Evolutionary conservation across 64 coral and sea anemone genomes (phyloP), one percentile per base, ranked within the genome.

Genomic region (Astreopora myriophthalma): DNA sequence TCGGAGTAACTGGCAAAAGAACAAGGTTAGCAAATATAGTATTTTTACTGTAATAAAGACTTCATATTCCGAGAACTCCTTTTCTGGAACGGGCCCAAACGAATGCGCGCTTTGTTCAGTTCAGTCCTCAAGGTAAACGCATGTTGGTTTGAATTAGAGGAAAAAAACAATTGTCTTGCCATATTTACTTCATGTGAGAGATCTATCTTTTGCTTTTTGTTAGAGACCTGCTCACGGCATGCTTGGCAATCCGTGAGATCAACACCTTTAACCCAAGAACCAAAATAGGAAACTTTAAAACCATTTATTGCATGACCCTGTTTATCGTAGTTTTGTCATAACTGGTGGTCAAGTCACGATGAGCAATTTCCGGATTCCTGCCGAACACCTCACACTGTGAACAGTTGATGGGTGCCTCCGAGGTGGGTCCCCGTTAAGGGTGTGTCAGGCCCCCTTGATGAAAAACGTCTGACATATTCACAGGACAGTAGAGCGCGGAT

Each of bases 321-420:
- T 58, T 81, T 58, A 81, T 19, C 34, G 17, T n/a, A 83, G 20
- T 23, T 83, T 32, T 17, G 34, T 14, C 11, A 60, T 60, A 25
- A 80, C 76, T 80, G 55, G 79, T 83, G 55, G 57, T 83, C 61
- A 83, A 8, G 8, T 64, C 19, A 23, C 61, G 79, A 80, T 34
- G 29, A 60, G 57, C 3, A 64, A 23, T 83, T 83, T 83, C 34
- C 79, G 79, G 79, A 83, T 12, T 64, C 33, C 61, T 83, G 57
- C 55, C 30, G 58, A 66, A 65, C 31, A 73, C 70, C 17, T 66
- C 28, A 80, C 20, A 23, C 32, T 8, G 34, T 39, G 14, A 64
- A 61, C 44, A 51, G 10, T 6, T 49, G 58, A 64, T 9, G 33
- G 30, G 57, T 65, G 24, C 19, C 79, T 64, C 55, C 65, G 79